Base-by-base conservation (phyloP, 2,797 vertebrate species). In the Distichodus sexfasciatus region DNA sequence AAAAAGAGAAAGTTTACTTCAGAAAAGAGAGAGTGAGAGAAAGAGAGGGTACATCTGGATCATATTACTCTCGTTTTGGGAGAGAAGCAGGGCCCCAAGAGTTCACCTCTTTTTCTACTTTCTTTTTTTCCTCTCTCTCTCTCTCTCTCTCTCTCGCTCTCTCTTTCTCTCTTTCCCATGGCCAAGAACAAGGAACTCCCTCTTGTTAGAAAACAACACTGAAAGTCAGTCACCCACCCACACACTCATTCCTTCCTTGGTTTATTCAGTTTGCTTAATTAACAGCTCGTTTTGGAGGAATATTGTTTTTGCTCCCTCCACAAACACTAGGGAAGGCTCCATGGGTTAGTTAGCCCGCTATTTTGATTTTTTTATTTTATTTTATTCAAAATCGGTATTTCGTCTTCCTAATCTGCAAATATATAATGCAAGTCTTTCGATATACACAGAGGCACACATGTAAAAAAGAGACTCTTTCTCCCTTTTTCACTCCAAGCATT, bases 261-360 rank as follows among this genome's bases (percentile, higher is more conserved):
- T 77, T 79, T 78, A 75, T 61, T 83, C 82, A 69, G 81, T 80
- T 89, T 85, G 86, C 87, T 88, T 89, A 88, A 89, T 71, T 69
- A 89, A 88, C 87, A 85, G 87, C 83, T 80, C 83, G 53, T 68
- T 71, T 80, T 75, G 67, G 79, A 70, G 80, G 4, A n/a, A 15
- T 5, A 41, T 3, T 0, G n/a, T 15, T 41, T 6, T 4, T 6
- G 40, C 40, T 17, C n/a, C n/a, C n/a, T n/a, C n/a, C n/a, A n/a
- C n/a, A n/a, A n/a, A n/a, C n/a, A n/a, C n/a, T n/a, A n/a, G n/a
- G n/a, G n/a, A n/a, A n/a, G n/a, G n/a, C n/a, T n/a, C n/a, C n/a
- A n/a, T n/a, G n/a, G n/a, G n/a, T n/a, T n/a, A n/a, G n/a, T n/a
- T n/a, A n/a, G n/a, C n/a, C n/a, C n/a, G n/a, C n/a, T n/a, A n/a